A percentile compares a stretch with the other conserved stretches of the same genome.
Conservation (phyloP, 2,797 vertebrate species). For the Sarcophilus harrisii region DNA sequence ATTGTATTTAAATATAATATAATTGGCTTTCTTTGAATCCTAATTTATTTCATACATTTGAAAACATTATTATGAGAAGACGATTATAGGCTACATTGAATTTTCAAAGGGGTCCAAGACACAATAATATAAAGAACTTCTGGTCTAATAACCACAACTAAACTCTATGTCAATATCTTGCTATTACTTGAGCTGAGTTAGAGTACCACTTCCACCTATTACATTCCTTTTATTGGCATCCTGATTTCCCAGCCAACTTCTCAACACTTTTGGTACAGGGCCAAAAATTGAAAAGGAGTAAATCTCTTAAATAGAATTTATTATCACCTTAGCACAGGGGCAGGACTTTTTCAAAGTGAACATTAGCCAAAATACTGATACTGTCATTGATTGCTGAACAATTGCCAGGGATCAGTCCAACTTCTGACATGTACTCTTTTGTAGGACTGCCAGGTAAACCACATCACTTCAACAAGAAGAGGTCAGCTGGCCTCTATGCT, state of each 20-base stretch:
- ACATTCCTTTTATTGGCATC: not conserved
- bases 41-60: not conserved
- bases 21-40: not conserved
- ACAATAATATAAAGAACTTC: not conserved
- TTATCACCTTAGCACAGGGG: not conserved
- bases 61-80: not conserved
- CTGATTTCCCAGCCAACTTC: not conserved
- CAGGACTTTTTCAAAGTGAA: not conserved
- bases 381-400: constrained; percentile 27
- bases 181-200: not conserved
- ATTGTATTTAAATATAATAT: not conserved
- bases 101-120: not conserved
- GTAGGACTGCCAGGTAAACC: not conserved
- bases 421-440: not conserved
- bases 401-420: not conserved
- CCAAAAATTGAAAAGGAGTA: not conserved
- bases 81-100: not conserved
- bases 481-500: not conserved
- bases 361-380: not conserved
- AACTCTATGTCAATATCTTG: not conserved
- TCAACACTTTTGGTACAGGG: not conserved
- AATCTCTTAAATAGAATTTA: not conserved
- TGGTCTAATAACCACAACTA: not conserved
- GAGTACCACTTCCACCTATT: not conserved
- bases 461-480: not conserved